Evolutionary conservation across 2,797 vertebrate genomes (phyloP), one percentile per base, ranked within the genome.

Genomic region (Oryzias dopingdopingensis): DNA sequence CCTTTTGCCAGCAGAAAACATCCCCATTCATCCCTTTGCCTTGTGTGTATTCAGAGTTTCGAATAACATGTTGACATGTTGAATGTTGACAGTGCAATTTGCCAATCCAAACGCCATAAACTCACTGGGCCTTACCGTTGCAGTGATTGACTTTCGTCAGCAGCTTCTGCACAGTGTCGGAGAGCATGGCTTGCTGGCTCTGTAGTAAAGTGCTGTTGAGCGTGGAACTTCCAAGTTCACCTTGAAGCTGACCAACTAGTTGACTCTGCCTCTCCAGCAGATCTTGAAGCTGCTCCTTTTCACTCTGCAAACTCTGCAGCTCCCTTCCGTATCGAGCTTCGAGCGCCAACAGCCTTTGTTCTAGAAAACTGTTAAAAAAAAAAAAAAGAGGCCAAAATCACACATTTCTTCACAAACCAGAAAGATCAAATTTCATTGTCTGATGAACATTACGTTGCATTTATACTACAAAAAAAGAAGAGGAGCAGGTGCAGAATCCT

Each of bases 221-320:
- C 14, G 73, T 87, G 56, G 92, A 92, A 65, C 80, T 77, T 52
- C 79, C 88, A 66, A 94, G 84, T 50, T 93, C 88, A 12, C 83
- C 90, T 79, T 93, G 91, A 37, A 94, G 86, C 72, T 88, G 83
- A 18, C 62, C 76, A 56, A 93, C 90, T 68, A 93, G 75, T 23
- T 40, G 65, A 56, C 82, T 88, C 75, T 94, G 93, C 66, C 79
- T 86, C 69, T 90, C 89, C 61, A 94, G 74, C 20, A 92, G 76
- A 18, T 89, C 84, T 69, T 92, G 90, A 72, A 93, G 90, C 82
- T 92, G 88, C 71, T 83, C 76, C 70, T 93, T 93, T 72, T 94
- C 92, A 2, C 77, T 63, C 69, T 87, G 88, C 57, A 92, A 54
- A 15, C 64, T 81, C 62, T 89, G 86, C 20, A 93, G 85, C 80